These are phyloP conservation scores for Ataeniobius toweri DNA, from an alignment of 2,797 vertebrate genomes.

Conservation along the genomic window DNA sequence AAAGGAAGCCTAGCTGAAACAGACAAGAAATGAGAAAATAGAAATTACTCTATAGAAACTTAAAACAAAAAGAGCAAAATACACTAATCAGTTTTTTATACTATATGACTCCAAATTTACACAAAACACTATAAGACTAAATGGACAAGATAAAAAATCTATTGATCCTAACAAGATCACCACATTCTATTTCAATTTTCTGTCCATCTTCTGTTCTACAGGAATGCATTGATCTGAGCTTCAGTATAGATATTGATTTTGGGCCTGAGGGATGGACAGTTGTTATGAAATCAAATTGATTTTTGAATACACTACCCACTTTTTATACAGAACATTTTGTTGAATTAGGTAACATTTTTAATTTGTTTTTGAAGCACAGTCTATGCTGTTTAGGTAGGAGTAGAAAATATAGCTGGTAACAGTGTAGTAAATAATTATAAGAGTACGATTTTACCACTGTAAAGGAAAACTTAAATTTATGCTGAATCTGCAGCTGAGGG, in stretches of 20 bases:
- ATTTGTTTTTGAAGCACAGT: conserved; percentile 34
- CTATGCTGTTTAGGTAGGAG: not conserved
- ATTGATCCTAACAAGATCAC: conserved; percentile 7
- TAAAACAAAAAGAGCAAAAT: not conserved
- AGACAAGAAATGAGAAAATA: not conserved
- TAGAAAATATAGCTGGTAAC: not conserved
- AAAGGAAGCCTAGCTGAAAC: not conserved
- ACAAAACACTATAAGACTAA: not conserved
- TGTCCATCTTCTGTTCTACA: conserved; percentile 12
- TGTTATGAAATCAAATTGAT: conserved; percentile 79
- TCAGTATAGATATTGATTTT: conserved; percentile 81
- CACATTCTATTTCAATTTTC: conserved; percentile 25
- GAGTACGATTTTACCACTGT: conserved; percentile 1
- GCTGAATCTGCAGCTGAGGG: not conserved
- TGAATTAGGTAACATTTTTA: conserved; percentile 55
- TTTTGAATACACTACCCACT: conserved; percentile 70
- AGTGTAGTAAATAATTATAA: not conserved
- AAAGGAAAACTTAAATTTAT: not conserved
- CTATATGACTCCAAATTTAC: not conserved
- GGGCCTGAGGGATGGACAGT: conserved; percentile 64
- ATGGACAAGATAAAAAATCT: not conserved
- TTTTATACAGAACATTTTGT: conserved; percentile 72
- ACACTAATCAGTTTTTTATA: not conserved
- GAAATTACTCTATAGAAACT: not conserved
- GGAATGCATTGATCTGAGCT: conserved; percentile 52